These are phyloP conservation scores for Drosophila cracens DNA, from an alignment of 2,888 invertebrate species.

Conservation along the genomic window DNA sequence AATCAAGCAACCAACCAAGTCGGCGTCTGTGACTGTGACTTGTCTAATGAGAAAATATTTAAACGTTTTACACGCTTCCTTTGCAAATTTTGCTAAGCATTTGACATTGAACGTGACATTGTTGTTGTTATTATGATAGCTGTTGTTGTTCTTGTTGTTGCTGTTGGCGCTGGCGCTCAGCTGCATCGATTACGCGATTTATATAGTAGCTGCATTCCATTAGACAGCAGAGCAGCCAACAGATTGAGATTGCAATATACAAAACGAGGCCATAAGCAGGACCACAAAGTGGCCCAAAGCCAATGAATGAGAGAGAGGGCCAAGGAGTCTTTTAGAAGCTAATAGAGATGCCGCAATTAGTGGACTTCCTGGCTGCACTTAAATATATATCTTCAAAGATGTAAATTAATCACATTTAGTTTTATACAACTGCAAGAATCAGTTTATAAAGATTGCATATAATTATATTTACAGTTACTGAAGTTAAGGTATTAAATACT, in stretches of 20 bases:
- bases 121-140: constrained; percentile 41
- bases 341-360: neutral
- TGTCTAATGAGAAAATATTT: constrained; percentile 78
- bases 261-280: constrained; percentile 42
- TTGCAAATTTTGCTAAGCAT: constrained; percentile 70
- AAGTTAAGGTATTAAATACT: neutral
- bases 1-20: constrained; percentile 38
- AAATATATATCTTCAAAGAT: neutral
- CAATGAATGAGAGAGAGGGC: neutral
- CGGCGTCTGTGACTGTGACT: constrained; percentile 51
- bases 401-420: neutral
- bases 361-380: neutral
- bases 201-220: constrained; percentile 60
- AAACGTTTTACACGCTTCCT: constrained; percentile 79
- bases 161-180: constrained; percentile 45
- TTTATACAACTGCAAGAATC: neutral
- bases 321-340: neutral
- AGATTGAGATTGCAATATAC: constrained; percentile 20
- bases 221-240: constrained; percentile 14
- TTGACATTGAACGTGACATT: constrained; percentile 80
- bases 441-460: neutral
- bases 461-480: neutral
- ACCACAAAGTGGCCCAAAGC: constrained; percentile 39
- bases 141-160: constrained; percentile 4
- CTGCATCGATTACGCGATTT: constrained; percentile 71